These are phyloP conservation scores for Solen grandis DNA, from an alignment of 1,140 invertebrate genomes.

Conservation along the genomic window DNA sequence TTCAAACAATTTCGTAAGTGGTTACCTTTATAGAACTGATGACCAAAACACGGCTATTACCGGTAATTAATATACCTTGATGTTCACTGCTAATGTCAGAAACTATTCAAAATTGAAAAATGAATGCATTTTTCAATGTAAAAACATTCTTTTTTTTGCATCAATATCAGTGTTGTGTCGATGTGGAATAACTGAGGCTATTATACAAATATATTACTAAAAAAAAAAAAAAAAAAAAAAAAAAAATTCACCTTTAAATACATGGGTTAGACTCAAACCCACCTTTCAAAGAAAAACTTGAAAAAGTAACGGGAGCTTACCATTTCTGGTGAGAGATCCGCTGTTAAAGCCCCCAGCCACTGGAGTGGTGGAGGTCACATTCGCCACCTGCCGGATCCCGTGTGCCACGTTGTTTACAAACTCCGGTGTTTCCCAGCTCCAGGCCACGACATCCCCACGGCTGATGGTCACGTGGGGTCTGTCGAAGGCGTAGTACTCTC, in stretches of 20 bases:
- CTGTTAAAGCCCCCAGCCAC: slow-evolving; percentile 55
- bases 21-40: no score
- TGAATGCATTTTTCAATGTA: background rate
- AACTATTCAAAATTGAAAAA: no score
- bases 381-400: slow-evolving; percentile 62
- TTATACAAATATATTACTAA: no score
- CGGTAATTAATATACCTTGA: no score
- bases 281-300: background rate
- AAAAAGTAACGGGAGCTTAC: slow-evolving; percentile 20
- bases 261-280: background rate
- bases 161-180: no score
- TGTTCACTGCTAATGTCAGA: no score
- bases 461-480: slow-evolving; percentile 47
- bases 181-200: no score
- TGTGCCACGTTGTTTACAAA: slow-evolving; percentile 57
- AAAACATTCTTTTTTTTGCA: background rate
- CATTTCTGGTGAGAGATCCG: slow-evolving; percentile 42
- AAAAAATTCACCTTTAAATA: background rate
- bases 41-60: no score
- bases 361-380: slow-evolving; percentile 43
- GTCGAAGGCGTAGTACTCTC: slow-evolving; percentile 62
- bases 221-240: background rate
- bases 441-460: slow-evolving; percentile 68
- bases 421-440: slow-evolving; percentile 64
- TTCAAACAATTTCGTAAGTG: no score